A percentile compares a stretch with the other conserved stretches of the same genome.
Evolutionary conservation across 2,113 vertebrate genomes (phyloP).

Genomic region (Alligator sinensis): DNA sequence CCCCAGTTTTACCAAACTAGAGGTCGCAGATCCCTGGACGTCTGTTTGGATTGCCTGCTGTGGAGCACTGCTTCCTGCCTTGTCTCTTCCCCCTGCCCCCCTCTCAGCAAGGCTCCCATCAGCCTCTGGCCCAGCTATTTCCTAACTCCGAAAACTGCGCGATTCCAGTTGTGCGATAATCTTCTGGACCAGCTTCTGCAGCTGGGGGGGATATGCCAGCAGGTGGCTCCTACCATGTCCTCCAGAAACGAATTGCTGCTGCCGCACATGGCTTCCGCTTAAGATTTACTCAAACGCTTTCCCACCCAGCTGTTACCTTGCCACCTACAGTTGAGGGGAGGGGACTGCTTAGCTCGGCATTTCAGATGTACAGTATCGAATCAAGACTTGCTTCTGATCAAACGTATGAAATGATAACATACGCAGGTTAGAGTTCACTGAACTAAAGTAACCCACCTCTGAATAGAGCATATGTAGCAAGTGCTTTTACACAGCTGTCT

Average conservation of each 20-base stretch:
- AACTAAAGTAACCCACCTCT: neutral
- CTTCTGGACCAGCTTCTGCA: neutral
- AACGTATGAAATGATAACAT: neutral
- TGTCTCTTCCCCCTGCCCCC: neutral
- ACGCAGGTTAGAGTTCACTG: neutral
- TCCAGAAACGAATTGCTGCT: too few species aligned
- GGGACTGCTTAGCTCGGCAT: neutral
- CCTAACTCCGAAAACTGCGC: neutral
- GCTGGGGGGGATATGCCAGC: neutral
- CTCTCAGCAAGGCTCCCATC: too few species aligned
- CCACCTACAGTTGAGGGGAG: too few species aligned
- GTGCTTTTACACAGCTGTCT: too few species aligned
- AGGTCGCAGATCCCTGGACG: accelerated
- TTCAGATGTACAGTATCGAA: neutral
- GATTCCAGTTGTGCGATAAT: too few species aligned
- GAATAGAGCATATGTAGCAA: neutral
- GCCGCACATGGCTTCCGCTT: too few species aligned
- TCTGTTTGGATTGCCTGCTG: neutral
- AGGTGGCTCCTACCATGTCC: neutral
- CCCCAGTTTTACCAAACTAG: neutral
- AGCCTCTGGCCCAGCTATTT: neutral
- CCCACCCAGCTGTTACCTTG: too few species aligned
- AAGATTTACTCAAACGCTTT: too few species aligned
- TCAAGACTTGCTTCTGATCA: neutral
- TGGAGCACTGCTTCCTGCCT: neutral